Evolutionary conservation across 2,888 invertebrate genomes (phyloP).

Genomic region (Drosophila diplacantha): DNA sequence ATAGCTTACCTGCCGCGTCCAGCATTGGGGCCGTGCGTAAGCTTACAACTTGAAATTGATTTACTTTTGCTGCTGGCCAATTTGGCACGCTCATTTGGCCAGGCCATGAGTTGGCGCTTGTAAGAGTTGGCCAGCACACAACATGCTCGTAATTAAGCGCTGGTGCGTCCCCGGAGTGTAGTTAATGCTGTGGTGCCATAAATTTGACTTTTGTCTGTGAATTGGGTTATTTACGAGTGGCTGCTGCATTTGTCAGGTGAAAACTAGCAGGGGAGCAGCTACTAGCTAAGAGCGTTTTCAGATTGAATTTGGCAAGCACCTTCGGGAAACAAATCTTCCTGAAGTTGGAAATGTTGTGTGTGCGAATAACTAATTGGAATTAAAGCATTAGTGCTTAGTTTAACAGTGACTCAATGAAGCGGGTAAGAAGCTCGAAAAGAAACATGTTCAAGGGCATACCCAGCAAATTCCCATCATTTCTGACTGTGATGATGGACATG

Average conservation of each 20-base stretch:
- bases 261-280: not conserved
- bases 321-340: not conserved
- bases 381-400: not conserved
- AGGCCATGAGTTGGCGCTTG: conserved; percentile 36
- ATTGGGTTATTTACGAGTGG: conserved; percentile 34
- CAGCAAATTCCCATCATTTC: not conserved
- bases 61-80: conserved; percentile 53
- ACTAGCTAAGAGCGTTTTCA: conserved; percentile 5
- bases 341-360: not conserved
- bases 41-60: conserved; percentile 52
- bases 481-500: not conserved
- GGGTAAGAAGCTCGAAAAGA: not conserved
- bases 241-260: conserved; percentile 37
- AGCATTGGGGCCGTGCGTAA: conserved; percentile 12
- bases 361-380: conserved; percentile 2
- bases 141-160: conserved; percentile 58
- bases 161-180: conserved; percentile 46
- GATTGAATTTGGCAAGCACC: conserved; percentile 22
- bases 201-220: conserved; percentile 40
- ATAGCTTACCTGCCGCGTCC: not conserved
- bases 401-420: not conserved
- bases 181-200: conserved; percentile 46
- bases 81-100: conserved; percentile 52
- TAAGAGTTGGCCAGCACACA: conserved; percentile 40
- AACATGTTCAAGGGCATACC: not conserved